A percentile compares a stretch with the other conserved stretches of the same genome.
phyloP scores from a whole-genome alignment of 2,888 invertebrate species.

The Theodoxus fluviatilis region DNA sequence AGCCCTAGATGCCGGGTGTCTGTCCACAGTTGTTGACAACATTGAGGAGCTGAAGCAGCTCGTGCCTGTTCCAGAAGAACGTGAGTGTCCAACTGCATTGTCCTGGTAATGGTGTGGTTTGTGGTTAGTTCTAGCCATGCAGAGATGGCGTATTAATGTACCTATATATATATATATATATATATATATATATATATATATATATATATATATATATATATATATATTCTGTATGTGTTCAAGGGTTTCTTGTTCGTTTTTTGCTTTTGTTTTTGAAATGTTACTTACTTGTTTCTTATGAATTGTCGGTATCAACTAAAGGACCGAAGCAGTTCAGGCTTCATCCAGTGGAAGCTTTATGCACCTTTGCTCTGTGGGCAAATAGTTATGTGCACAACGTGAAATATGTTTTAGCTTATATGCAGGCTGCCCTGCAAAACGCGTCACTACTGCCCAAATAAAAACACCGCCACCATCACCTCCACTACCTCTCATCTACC shows the following conservation, averaged over 20 bases:
- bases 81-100: slow-evolving; percentile 27
- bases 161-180: not conserved
- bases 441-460: no score
- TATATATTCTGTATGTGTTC: not conserved
- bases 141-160: not conserved
- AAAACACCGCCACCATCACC: no score
- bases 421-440: slow-evolving; percentile 22
- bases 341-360: no score
- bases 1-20: slow-evolving; percentile 41
- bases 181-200: not conserved
- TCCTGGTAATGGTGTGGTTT: not conserved
- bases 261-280: not conserved
- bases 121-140: no score
- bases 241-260: not conserved
- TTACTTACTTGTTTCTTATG: not conserved
- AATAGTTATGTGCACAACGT: no score
- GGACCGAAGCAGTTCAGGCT: no score
- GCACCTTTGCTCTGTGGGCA: no score
- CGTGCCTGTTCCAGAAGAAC: slow-evolving; percentile 43
- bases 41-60: slow-evolving; percentile 37
- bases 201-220: not conserved
- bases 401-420: slow-evolving; percentile 26
- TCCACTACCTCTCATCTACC: no score
- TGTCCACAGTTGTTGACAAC: slow-evolving; percentile 43
- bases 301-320: no score